Conservation (phyloP, 2,113 vertebrate species). For the Amphiprion percula region DNA sequence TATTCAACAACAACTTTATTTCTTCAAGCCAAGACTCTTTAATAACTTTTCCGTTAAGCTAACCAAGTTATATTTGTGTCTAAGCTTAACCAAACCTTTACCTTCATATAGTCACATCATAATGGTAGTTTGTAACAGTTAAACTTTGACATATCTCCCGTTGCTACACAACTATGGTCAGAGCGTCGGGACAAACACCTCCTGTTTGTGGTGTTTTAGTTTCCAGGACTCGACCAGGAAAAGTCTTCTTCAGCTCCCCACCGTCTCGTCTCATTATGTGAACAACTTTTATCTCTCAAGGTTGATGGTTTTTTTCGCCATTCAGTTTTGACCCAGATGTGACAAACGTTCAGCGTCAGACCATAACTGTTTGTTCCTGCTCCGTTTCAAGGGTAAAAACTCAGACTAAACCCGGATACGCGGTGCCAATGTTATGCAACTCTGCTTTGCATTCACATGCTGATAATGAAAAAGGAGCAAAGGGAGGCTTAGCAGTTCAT, state of each 20-base stretch:
- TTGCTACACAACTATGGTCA: too few species aligned
- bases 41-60: too few species aligned
- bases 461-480: constrained; percentile 32
- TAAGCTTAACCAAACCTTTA: too few species aligned
- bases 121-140: too few species aligned
- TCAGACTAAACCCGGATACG: constrained; percentile 67
- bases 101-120: too few species aligned
- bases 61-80: too few species aligned
- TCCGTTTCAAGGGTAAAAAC: constrained; percentile 61
- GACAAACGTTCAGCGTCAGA: constrained; percentile 31
- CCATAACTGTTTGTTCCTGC: constrained; percentile 51
- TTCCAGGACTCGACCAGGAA: not conserved
- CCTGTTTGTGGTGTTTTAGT: not conserved
- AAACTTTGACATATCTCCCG: too few species aligned
- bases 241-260: not conserved
- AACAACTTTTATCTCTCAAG: constrained; percentile 26
- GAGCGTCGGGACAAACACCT: not conserved
- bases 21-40: too few species aligned
- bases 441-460: constrained; percentile 21
- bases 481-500: too few species aligned
- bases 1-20: too few species aligned
- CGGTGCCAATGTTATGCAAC: constrained; percentile 43
- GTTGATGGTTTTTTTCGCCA: constrained; percentile 3
- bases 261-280: constrained; percentile 20
- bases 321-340: constrained; percentile 55